Base-by-base conservation (phyloP, 2,113 vertebrate species). In the Tretioscincus oriximinensis region DNA sequence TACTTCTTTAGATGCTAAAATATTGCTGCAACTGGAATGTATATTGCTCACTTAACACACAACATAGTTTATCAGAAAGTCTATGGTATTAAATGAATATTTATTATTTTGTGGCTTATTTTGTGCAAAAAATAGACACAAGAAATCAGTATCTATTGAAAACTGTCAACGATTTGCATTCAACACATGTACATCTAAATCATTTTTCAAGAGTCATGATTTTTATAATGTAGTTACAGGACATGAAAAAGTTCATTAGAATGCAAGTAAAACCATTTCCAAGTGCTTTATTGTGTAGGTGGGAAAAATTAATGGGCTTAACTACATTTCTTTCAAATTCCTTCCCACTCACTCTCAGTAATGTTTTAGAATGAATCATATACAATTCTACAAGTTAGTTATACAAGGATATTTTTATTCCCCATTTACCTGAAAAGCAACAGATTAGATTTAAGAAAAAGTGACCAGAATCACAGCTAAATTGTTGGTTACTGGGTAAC, bases 281-380 rank as follows among this genome's bases (percentile, higher is more conserved):
- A 83, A 60, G 3, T 73, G 28, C 61, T 64, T 67, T 60, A 60
- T 29, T 26, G 63, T 73, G 76, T 73, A 73, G 81, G 69, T 65
- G 69, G 81, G 66, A 60, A 82, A 65, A 28, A 83, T 66, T 73
- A 65, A 71, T 75, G 28, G 58, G 35, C 10, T 66, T 77, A 78
- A 65, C 47, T 66, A 67, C 16, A 66, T 66, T 73, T 70, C n/a
- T 65, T 78, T 71, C 60, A 58, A 60, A 73, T 77, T 67, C n/a
- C 14, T 2, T 16, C 14, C n/a, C 11, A n/a, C 5, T 20, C 18
- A 58, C 54, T 58, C 54, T 18, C 14, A 58, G 54, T 58, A 69
- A 60, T 49, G 21, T 71, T 64, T 77, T 12, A 47, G 24, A 61
- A 83, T 83, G 61, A 78, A 78, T 78, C 69, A 78, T 24, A 58